Conservation (phyloP, 2,888 invertebrate species). For the Herminia tarsipennalis region DNA sequence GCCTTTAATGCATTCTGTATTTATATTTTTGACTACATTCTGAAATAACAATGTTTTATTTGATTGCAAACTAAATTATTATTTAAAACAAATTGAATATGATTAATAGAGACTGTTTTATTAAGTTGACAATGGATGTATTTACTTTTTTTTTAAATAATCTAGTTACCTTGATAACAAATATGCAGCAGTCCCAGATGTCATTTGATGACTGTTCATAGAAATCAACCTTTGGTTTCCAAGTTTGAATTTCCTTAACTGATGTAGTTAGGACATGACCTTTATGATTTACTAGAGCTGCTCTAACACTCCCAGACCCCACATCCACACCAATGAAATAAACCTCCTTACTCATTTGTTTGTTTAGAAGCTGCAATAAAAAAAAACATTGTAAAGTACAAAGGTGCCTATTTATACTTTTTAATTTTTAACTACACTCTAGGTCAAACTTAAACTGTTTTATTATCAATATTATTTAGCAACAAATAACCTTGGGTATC, state of each 20-base stretch:
- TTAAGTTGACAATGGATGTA: too few relatives aligned
- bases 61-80: neutral
- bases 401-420: too few relatives aligned
- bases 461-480: too few relatives aligned
- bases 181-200: constrained; percentile 92
- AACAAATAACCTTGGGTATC: too few relatives aligned
- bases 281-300: constrained; percentile 89
- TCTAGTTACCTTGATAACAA: constrained; percentile 90
- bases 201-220: constrained; percentile 97
- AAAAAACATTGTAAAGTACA: neutral
- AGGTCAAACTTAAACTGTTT: too few relatives aligned
- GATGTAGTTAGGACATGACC: constrained; percentile 89
- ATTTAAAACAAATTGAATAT: too few relatives aligned
- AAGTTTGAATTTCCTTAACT: constrained; percentile 89
- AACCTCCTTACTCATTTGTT: constrained; percentile 49
- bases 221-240: constrained; percentile 90
- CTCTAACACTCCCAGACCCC: constrained; percentile 96
- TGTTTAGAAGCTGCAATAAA: neutral
- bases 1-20: constrained; percentile 88
- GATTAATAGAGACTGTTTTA: too few relatives aligned
- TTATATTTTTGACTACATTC: constrained; percentile 85
- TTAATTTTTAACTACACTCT: too few relatives aligned
- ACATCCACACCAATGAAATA: constrained; percentile 96
- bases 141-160: too few relatives aligned
- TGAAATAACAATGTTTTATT: constrained; percentile 67